These are phyloP conservation scores for Acanthopleura granulata DNA, from an alignment of 2,888 invertebrate species.

Conservation along the genomic window DNA sequence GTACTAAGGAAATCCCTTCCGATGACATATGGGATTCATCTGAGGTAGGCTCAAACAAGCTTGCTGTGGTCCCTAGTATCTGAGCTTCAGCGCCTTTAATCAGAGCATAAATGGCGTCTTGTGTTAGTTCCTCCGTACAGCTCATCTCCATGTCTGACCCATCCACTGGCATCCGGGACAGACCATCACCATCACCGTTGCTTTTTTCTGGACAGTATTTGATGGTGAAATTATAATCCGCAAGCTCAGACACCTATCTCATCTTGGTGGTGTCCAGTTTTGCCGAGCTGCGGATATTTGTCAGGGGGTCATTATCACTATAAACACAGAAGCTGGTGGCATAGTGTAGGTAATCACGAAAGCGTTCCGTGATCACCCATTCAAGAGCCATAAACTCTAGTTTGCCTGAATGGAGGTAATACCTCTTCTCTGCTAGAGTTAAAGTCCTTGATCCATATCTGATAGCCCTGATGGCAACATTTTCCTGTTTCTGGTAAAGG, in stretches of 20 bases:
- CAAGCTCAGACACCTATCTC: slow-evolving; percentile 20
- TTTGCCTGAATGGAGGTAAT: slow-evolving; percentile 7
- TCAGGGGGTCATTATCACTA: slow-evolving; percentile 7
- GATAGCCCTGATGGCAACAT: not conserved
- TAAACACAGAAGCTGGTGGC: too few species aligned
- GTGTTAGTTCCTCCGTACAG: slow-evolving; percentile 1
- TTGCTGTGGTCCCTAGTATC: not conserved
- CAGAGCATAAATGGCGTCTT: not conserved
- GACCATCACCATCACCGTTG: slow-evolving; percentile 23
- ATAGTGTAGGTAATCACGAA: not conserved
- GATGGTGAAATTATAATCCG: slow-evolving; percentile 20
- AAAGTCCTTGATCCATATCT: not conserved
- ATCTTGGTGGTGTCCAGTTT: slow-evolving; percentile 22
- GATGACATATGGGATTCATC: not conserved
- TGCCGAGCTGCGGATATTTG: slow-evolving; percentile 22
- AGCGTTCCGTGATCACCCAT: not conserved
- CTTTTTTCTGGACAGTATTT: slow-evolving; percentile 20
- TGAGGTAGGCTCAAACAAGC: not conserved
- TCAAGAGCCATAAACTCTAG: not conserved
- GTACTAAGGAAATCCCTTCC: not conserved
- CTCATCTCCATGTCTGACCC: not conserved
- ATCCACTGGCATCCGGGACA: not conserved
- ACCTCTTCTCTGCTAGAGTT: not conserved
- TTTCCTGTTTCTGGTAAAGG: not conserved
- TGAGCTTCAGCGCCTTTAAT: not conserved